These are phyloP conservation scores for Ennomos quercinarius DNA, from an alignment of 2,888 invertebrate genomes.

Conservation along the genomic window DNA sequence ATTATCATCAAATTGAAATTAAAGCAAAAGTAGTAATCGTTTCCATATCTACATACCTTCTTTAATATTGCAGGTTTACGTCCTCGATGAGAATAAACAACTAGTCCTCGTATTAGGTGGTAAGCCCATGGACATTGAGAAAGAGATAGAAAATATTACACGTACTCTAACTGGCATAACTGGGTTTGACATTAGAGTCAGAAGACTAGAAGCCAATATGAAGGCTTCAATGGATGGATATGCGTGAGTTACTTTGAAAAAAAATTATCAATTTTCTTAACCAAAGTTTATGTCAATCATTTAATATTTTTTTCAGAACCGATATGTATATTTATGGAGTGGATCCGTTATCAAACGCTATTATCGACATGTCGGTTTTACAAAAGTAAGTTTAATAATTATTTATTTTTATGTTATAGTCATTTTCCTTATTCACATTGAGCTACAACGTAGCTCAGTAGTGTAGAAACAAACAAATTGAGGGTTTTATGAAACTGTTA, in stretches of 20 bases:
- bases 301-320: conserved; percentile 85
- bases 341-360: conserved; percentile 91
- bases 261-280: too few species aligned
- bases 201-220: conserved; percentile 91
- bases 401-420: not conserved
- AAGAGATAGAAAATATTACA: conserved; percentile 89
- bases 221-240: conserved; percentile 88
- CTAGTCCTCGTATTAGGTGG: conserved; percentile 91
- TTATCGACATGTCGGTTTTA: conserved; percentile 92
- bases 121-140: conserved; percentile 91
- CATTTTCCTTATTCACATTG: too few species aligned
- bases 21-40: too few species aligned
- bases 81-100: conserved; percentile 92
- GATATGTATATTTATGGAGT: conserved; percentile 95
- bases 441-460: too few species aligned
- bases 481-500: too few species aligned
- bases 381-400: conserved; percentile 86
- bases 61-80: conserved; percentile 87
- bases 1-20: too few species aligned
- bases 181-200: conserved; percentile 91
- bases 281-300: too few species aligned
- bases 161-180: conserved; percentile 89
- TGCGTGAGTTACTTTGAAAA: conserved; percentile 83
- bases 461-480: too few species aligned
- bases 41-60: not conserved